phyloP scores from a whole-genome alignment of 1,140 invertebrate species.

The Drosophila sucinea region DNA sequence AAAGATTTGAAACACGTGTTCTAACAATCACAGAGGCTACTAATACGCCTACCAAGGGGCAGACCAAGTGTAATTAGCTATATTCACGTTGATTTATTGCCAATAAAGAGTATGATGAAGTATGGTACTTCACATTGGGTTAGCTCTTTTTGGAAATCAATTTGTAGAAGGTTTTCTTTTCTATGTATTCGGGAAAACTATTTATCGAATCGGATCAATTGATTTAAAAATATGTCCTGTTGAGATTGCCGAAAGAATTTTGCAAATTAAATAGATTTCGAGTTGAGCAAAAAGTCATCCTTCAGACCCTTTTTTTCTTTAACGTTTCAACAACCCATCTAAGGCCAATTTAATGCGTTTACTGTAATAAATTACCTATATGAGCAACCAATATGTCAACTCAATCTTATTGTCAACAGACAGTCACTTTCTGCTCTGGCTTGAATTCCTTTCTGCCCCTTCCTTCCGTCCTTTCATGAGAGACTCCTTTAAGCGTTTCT shows the following conservation, averaged over 20 bases:
- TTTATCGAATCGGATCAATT: no score
- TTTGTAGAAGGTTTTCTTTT: no score
- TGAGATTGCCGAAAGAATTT: no score
- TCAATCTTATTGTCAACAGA: constrained; percentile 62
- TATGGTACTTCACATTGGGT: no score
- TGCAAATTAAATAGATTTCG: no score
- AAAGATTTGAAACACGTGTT: background rate
- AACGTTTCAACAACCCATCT: no score
- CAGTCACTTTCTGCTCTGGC: constrained; percentile 4
- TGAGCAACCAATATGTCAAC: constrained; percentile 52
- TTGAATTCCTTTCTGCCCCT: constrained; percentile 11
- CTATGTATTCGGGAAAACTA: no score
- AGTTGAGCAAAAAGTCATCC: no score
- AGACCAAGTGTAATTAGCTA: background rate
- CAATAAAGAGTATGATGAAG: no score
- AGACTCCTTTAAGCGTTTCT: background rate
- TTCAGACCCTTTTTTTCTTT: no score
- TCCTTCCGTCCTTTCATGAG: constrained; percentile 2
- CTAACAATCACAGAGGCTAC: background rate
- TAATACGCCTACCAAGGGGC: background rate
- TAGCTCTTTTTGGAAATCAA: no score
- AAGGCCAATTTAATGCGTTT: background rate
- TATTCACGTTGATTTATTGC: background rate
- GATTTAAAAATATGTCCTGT: no score
- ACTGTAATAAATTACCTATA: constrained; percentile 54